Percentiles rank a stretch among this genome's conserved stretches.
Conservation (phyloP, 2,888 invertebrate species). For the Kryphioiulus occultus region DNA sequence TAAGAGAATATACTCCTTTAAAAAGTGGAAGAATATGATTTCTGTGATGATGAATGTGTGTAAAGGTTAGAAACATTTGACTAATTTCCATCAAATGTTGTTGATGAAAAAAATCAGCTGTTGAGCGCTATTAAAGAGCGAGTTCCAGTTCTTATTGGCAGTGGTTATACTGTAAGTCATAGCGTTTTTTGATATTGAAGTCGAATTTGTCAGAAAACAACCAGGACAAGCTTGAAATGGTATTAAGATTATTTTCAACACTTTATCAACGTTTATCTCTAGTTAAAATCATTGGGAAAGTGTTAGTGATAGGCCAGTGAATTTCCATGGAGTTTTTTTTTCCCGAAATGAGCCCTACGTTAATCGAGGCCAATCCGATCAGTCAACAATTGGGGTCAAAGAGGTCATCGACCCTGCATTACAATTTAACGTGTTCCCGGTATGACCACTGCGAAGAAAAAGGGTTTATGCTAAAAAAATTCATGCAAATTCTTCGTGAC, state of each 20-base stretch:
- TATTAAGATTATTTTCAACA: neutral
- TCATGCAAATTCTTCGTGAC: neutral
- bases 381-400: neutral
- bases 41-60: too few species aligned
- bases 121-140: too few species aligned
- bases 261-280: neutral
- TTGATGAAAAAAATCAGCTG: too few species aligned
- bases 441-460: slow-evolving; percentile 1
- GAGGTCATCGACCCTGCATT: neutral
- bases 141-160: too few species aligned
- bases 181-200: too few species aligned
- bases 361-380: neutral
- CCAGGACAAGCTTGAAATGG: neutral
- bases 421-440: neutral
- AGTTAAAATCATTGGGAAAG: neutral
- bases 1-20: too few species aligned
- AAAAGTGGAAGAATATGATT: too few species aligned
- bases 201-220: too few species aligned
- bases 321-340: neutral
- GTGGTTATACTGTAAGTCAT: too few species aligned
- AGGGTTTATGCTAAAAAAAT: neutral
- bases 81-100: too few species aligned
- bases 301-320: neutral
- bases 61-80: too few species aligned
- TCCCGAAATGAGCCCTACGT: neutral